Evolutionary conservation across 2,888 invertebrate genomes (phyloP), one percentile per base, ranked within the genome.

Genomic region (Chrysopilus asiliformis): DNA sequence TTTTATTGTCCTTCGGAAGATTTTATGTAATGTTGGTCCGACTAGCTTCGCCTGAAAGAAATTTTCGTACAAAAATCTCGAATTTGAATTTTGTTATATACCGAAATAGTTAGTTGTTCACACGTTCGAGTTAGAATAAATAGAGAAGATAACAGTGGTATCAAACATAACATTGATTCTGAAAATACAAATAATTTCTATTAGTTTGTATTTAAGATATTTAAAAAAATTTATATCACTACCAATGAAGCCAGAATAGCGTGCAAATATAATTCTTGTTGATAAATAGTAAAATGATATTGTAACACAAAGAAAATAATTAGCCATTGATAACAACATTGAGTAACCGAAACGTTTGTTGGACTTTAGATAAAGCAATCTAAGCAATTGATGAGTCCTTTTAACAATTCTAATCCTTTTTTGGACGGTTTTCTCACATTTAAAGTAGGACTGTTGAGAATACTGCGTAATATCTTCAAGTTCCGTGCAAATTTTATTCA

Each of bases 221-320:
- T n/a, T n/a, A n/a, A n/a, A n/a, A n/a, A n/a, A n/a, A n/a, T n/a
- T n/a, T n/a, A n/a, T n/a, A n/a, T n/a, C n/a, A n/a, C n/a, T n/a
- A 38, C 38, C 38, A 5, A 38, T 17, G 4, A 38, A 2, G 27
- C 38, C 38, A 2, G n/a, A n/a, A n/a, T n/a, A n/a, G n/a, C n/a
- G n/a, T 8, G 12, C 13, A 15, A 27, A 37, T 12, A 32, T 32
- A 13, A 37, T 13, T 14, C 38, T 19, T 9, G 32, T 32, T 4
- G 17, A 15, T n/a, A 38, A 27, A 27, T 38, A 38, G 13, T 27
- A 38, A 27, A 32, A 32, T 6, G 18, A 18, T 9, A 22, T 29
- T n/a, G 38, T 38, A 13, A 26, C 28, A 19, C 32, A 20, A n/a
- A 38, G 18, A 17, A 38, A 38, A 38, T 32, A 38, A 28, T 38